These are phyloP conservation scores for Hydrotaea diabolus DNA, from an alignment of 2,888 invertebrate genomes.

Conservation along the genomic window DNA sequence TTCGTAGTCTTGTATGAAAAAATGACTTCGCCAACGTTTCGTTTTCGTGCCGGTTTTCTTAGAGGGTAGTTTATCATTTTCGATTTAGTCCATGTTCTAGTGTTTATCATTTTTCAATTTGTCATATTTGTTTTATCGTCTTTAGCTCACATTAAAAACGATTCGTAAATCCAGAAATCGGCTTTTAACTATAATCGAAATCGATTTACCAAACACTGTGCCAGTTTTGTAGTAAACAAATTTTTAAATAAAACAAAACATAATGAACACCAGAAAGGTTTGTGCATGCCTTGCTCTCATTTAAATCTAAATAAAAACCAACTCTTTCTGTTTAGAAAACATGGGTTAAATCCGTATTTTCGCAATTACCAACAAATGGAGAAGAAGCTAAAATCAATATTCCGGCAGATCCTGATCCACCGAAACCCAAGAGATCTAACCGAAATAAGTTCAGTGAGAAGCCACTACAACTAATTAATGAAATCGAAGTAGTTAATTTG, in stretches of 20 bases:
- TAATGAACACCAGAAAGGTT: conserved; percentile 28
- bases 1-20: too few species aligned
- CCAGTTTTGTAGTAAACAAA: background rate
- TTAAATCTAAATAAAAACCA: background rate
- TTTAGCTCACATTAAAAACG: background rate
- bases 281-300: background rate
- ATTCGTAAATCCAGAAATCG: too few species aligned
- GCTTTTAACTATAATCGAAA: too few species aligned
- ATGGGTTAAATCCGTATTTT: conserved; percentile 76
- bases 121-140: background rate
- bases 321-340: conserved; percentile 67
- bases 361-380: conserved; percentile 61
- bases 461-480: background rate
- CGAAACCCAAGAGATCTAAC: conserved; percentile 36
- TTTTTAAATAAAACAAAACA: background rate
- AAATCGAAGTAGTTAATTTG: conserved; percentile 59
- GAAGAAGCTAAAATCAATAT: background rate
- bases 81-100: too few species aligned
- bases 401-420: conserved; percentile 60
- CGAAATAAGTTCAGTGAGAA: conserved; percentile 15
- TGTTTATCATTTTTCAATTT: background rate
- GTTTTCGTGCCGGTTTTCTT: too few species aligned
- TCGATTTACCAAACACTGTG: background rate
- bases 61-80: too few species aligned
- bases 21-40: too few species aligned